Evolutionary conservation across 30 jellyfish, hydroid and myxozoan species (phyloP).

Genomic region (Aurelia sp.): DNA sequence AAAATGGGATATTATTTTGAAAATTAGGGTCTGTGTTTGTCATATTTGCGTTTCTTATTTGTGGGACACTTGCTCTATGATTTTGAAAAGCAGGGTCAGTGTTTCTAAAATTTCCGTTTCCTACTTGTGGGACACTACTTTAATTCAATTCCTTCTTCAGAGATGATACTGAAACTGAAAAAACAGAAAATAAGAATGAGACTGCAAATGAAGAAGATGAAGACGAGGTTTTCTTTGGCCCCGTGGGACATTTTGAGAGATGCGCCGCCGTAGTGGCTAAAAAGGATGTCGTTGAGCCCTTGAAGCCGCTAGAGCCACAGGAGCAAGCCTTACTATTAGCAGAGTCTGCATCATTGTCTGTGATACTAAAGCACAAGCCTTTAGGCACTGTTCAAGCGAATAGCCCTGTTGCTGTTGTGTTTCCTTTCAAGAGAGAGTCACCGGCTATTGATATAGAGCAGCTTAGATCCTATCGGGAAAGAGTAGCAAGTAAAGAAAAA

Average conservation of each 20-base stretch:
- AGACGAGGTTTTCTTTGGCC: slow-evolving; percentile 97
- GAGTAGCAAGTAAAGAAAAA: not conserved
- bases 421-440: slow-evolving; percentile 63
- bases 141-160: not conserved
- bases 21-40: too few relatives aligned
- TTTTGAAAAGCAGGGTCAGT: too few relatives aligned
- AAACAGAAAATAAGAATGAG: not conserved
- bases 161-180: not conserved
- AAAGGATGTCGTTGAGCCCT: slow-evolving; percentile 61
- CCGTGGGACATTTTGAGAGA: slow-evolving; percentile 82
- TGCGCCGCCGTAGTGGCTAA: slow-evolving; percentile 84
- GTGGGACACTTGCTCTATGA: too few relatives aligned
- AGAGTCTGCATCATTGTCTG: slow-evolving; percentile 51
- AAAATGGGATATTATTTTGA: too few relatives aligned
- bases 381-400: not conserved
- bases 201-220: slow-evolving; percentile 76
- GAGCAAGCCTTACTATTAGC: slow-evolving; percentile 42
- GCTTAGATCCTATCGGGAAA: slow-evolving; percentile 15
- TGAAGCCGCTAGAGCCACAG: slow-evolving; percentile 45
- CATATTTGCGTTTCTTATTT: too few relatives aligned
- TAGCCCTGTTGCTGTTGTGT: slow-evolving; percentile 94
- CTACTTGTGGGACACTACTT: not conserved
- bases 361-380: slow-evolving; percentile 28
- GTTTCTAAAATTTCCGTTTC: too few relatives aligned
- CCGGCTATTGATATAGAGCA: slow-evolving; percentile 23